Percentiles rank a stretch among this genome's conserved stretches.
phyloP scores from a whole-genome alignment of 23 tunicate genomes.

The Phallusia fumigata region DNA sequence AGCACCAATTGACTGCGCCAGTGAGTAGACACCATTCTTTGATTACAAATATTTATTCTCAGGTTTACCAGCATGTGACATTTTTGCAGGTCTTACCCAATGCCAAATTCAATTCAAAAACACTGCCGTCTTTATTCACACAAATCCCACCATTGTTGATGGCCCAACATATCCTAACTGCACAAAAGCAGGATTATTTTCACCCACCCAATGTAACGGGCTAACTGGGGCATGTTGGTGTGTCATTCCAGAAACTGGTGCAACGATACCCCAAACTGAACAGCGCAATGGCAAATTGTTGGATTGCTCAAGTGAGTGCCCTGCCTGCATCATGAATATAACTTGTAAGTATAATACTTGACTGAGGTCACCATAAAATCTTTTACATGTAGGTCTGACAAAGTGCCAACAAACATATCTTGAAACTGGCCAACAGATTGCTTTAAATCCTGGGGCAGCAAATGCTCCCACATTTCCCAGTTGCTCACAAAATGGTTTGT shows the following conservation, averaged over 20 bases:
- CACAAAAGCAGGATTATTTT: constrained; percentile 10
- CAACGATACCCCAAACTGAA: background rate
- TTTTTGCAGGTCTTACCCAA: background rate
- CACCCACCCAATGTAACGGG: constrained; percentile 24
- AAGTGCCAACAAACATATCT: background rate
- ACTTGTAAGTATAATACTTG: too few relatives aligned
- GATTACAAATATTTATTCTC: too few relatives aligned
- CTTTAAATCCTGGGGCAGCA: constrained; percentile 11
- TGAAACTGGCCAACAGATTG: background rate
- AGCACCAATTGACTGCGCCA: constrained; percentile 11
- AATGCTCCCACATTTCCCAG: constrained; percentile 36
- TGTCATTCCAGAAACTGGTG: constrained; percentile 25
- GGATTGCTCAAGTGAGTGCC: constrained; percentile 11
- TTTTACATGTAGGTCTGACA: background rate
- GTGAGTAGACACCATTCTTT: background rate
- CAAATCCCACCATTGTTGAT: constrained; percentile 19
- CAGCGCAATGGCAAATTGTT: background rate
- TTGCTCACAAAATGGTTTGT: constrained; percentile 48
- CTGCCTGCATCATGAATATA: too few relatives aligned
- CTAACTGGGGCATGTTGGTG: constrained; percentile 36
- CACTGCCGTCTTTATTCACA: background rate
- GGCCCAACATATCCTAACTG: constrained; percentile 24
- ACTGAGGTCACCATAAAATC: too few relatives aligned
- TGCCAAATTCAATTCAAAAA: background rate
- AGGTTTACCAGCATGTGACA: background rate